These are phyloP conservation scores for Lampropteryx suffumata DNA, from an alignment of 2,888 invertebrate species.

Conservation along the genomic window DNA sequence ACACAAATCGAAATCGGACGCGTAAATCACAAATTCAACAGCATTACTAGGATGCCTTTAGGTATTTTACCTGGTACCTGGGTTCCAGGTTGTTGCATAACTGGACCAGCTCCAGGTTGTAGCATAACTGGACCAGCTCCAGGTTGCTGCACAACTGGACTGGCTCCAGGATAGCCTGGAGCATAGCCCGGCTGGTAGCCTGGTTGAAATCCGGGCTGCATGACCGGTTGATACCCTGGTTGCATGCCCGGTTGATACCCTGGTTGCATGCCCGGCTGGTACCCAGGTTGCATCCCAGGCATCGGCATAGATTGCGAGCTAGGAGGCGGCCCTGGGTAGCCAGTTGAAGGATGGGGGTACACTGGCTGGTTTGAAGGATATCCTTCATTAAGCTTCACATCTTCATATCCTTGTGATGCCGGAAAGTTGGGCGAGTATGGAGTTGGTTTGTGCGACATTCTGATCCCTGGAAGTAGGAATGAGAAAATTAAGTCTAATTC, in stretches of 20 bases:
- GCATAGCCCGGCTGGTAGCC: constrained; percentile 57
- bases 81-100: constrained; percentile 60
- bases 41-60: too few relatives aligned
- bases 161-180: constrained; percentile 53
- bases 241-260: constrained; percentile 72
- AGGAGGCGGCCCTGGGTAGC: constrained; percentile 58
- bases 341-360: constrained; percentile 36
- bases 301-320: constrained; percentile 53
- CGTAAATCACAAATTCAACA: too few relatives aligned
- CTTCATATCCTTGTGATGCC: constrained; percentile 68
- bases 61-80: constrained; percentile 52
- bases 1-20: too few relatives aligned
- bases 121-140: constrained; percentile 53
- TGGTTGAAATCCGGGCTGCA: constrained; percentile 61
- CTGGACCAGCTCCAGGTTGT: constrained; percentile 55
- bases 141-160: constrained; percentile 62
- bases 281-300: constrained; percentile 65
- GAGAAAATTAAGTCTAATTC: neutral
- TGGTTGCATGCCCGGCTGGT: constrained; percentile 67
- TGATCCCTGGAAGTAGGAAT: constrained; percentile 36
- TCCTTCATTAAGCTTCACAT: constrained; percentile 49
- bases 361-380: constrained; percentile 48
- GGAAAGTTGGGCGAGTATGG: constrained; percentile 77
- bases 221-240: constrained; percentile 58
- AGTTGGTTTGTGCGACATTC: constrained; percentile 72